phyloP scores from a whole-genome alignment of 2,113 vertebrate species.

The Clarias macrocephalus region DNA sequence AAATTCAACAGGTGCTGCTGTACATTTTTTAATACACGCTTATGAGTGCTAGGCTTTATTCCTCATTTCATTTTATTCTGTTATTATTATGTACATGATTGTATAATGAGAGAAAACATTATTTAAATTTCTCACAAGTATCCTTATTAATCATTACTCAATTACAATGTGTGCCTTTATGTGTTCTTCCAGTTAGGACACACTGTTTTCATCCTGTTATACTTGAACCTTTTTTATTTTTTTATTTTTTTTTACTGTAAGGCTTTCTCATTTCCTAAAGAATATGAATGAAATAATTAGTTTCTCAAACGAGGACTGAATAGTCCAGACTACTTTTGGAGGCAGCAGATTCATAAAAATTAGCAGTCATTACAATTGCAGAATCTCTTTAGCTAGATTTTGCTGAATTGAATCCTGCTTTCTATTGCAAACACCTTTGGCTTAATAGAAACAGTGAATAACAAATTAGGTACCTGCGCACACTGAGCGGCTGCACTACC shows the following conservation, averaged over 20 bases:
- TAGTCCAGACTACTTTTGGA: conserved; percentile 32
- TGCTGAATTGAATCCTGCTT: conserved; percentile 63
- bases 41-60: background rate
- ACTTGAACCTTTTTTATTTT: background rate
- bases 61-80: background rate
- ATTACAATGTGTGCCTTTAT: background rate
- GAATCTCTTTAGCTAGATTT: conserved; percentile 57
- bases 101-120: background rate
- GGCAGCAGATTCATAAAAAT: conserved; percentile 51
- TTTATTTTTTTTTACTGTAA: conserved; percentile 5
- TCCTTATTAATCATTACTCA: conserved; percentile 1
- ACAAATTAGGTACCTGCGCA: conserved; percentile 68
- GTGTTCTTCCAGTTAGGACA: background rate
- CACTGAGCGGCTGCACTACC: conserved; percentile 52
- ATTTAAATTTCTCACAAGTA: background rate
- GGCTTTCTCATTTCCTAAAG: conserved; percentile 26
- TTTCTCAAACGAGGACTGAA: conserved; percentile 34
- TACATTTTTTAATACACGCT: too few relatives aligned
- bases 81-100: background rate
- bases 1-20: background rate
- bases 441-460: conserved; percentile 67
- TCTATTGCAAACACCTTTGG: conserved; percentile 61
- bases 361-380: conserved; percentile 67
- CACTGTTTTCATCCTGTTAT: conserved; percentile 4
- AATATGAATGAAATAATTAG: conserved; percentile 43